phyloP scores from a whole-genome alignment of 2,888 invertebrate genomes.

The Dasysyrphus tricinctus region DNA sequence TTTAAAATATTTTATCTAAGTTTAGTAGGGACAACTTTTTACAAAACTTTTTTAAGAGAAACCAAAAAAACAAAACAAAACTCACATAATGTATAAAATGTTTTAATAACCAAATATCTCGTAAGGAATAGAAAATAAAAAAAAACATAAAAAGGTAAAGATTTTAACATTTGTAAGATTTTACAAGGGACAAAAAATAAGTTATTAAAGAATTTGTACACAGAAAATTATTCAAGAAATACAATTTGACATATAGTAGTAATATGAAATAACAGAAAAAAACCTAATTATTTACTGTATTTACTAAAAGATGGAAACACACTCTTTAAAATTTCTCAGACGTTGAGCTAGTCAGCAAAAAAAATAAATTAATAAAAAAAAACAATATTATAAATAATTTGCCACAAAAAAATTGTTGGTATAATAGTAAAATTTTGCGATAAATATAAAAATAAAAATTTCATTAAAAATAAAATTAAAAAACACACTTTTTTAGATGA shows the following conservation, averaged over 20 bases:
- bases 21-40: conserved; percentile 55
- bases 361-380: conserved; percentile 21
- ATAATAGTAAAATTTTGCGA: conserved; percentile 64
- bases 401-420: conserved; percentile 35
- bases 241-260: conserved; percentile 65
- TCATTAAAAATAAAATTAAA: conserved; percentile 17
- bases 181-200: conserved; percentile 72
- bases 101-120: conserved; percentile 61
- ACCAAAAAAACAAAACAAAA: conserved; percentile 34
- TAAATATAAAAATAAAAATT: conserved; percentile 21
- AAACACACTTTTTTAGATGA: conserved; percentile 63
- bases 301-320: conserved; percentile 51
- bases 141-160: conserved; percentile 54
- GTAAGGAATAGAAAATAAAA: conserved; percentile 55
- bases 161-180: conserved; percentile 74
- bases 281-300: conserved; percentile 72
- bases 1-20: conserved; percentile 27
- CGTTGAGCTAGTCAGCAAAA: conserved; percentile 57
- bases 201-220: conserved; percentile 75
- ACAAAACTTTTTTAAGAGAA: conserved; percentile 65
- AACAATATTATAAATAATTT: conserved; percentile 46
- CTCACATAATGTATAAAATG: conserved; percentile 60
- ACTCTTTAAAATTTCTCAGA: conserved; percentile 51
- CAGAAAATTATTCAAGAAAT: conserved; percentile 68
- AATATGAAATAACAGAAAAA: conserved; percentile 59